Evolutionary conservation across 2,888 invertebrate genomes (phyloP), one percentile per base, ranked within the genome.

Genomic region (Sceliomorpha sp.): DNA sequence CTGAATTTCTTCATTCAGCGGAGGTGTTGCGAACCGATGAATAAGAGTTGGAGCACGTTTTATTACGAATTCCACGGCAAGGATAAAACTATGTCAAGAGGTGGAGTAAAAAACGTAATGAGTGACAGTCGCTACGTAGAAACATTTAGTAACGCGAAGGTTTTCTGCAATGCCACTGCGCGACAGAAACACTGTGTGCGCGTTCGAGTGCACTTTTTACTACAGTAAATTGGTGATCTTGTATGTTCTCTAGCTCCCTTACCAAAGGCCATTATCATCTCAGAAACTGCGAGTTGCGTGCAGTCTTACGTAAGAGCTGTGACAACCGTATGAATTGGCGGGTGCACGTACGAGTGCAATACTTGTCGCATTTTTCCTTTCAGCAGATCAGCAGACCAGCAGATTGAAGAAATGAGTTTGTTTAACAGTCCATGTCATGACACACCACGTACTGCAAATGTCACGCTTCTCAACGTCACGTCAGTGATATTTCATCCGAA

Each of bases 161-260:
- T 70, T 73, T 73, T 74, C 71, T 62, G 63, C 74, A 73, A 75
- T 69, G 71, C 51, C 69, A 67, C 42, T 48, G 67, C n/a, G n/a
- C n/a, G n/a, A n/a, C n/a, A n/a, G n/a, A n/a, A 62, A n/a, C 48
- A 50, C 56, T 32, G 56, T 56, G 56, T 50, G 56, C 36, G 56
- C 45, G 58, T 51, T 64, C 64, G 56, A 56, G 56, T 56, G 56
- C 51, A 50, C 37, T 37, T 58, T 56, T 50, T 32, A 9, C 31
- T 17, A 40, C 40, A 8, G 32, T 5, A 48, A 63, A 47, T 55
- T 62, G 40, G 48, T 36, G 27, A 26, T 32, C 20, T 53, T 32
- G 36, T 31, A 14, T 20, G 5, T n/a, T n/a, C 62, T 55, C 47
- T 39, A 5, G 47, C 42, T 63, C 58, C 64, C 64, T 51, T 58